phyloP scores from a whole-genome alignment of 2,113 vertebrate genomes.

The Orientallactaga bullata region DNA sequence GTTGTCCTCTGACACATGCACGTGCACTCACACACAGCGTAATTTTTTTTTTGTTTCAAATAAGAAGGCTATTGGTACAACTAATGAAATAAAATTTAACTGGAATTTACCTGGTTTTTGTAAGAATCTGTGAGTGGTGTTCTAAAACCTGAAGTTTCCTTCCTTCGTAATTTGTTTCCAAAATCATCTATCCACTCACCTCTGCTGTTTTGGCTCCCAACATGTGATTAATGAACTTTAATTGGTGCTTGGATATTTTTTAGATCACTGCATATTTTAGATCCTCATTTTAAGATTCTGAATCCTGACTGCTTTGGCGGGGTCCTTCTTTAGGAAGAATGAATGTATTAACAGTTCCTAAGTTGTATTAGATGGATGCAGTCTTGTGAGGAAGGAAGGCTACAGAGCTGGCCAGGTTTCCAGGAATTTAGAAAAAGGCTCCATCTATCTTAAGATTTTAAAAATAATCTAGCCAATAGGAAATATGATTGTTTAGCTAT shows the following conservation, averaged over 20 bases:
- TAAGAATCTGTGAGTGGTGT: no score
- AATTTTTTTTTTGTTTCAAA: not conserved
- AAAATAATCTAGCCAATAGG: not conserved
- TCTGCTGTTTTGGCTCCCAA: not conserved
- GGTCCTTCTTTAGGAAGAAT: not conserved
- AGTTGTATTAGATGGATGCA: not conserved
- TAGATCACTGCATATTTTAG: not conserved
- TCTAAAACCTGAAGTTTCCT: not conserved
- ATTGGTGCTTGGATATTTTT: rapidly evolving
- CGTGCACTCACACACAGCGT: no score
- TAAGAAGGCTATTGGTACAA: not conserved
- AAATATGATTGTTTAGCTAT: rapidly evolving
- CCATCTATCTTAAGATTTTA: not conserved
- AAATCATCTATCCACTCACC: not conserved
- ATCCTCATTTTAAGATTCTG: not conserved
- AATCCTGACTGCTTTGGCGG: not conserved
- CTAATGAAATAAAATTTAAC: not conserved
- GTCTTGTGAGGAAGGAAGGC: not conserved
- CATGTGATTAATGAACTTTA: rapidly evolving
- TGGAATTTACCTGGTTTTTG: not conserved
- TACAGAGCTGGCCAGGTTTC: not conserved
- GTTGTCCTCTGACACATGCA: no score
- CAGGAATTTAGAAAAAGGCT: not conserved
- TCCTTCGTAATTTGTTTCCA: not conserved
- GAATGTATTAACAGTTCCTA: not conserved